These are phyloP conservation scores for Hanleya hanleyi DNA, from an alignment of 2,888 invertebrate species.

Conservation along the genomic window DNA sequence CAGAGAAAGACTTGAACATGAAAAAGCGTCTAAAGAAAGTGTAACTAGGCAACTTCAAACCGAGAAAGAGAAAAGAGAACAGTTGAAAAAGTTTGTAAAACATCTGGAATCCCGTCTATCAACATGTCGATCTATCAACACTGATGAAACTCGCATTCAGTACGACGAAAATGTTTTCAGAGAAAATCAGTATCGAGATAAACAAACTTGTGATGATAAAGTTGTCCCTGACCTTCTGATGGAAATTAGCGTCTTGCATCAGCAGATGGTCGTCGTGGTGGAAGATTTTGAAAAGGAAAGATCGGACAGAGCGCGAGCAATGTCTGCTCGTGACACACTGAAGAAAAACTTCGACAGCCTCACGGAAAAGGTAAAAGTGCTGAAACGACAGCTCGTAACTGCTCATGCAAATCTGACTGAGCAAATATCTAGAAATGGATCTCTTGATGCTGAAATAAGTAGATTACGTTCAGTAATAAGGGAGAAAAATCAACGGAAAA, in stretches of 20 bases:
- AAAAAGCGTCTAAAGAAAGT: too few relatives aligned
- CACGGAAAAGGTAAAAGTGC: not conserved
- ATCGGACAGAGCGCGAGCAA: not conserved
- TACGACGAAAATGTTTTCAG: too few relatives aligned
- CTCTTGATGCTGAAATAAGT: not conserved
- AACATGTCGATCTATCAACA: too few relatives aligned
- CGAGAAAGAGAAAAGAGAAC: not conserved
- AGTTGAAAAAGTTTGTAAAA: not conserved
- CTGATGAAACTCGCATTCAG: too few relatives aligned
- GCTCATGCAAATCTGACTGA: not conserved
- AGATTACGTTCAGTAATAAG: not conserved
- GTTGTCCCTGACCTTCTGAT: not conserved
- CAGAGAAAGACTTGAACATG: too few relatives aligned
- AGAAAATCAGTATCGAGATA: not conserved
- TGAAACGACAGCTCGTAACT: not conserved
- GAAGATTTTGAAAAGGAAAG: slow-evolving; percentile 1
- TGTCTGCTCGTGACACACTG: not conserved
- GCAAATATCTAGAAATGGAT: not conserved
- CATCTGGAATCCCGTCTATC: not conserved
- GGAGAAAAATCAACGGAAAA: not conserved
- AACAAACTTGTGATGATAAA: not conserved
- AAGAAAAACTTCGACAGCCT: not conserved
- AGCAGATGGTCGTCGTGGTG: not conserved
- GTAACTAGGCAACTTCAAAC: not conserved
- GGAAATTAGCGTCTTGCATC: not conserved